Conservation (phyloP, 2,797 vertebrate genomes). For the Mormyrops attenuatus region DNA sequence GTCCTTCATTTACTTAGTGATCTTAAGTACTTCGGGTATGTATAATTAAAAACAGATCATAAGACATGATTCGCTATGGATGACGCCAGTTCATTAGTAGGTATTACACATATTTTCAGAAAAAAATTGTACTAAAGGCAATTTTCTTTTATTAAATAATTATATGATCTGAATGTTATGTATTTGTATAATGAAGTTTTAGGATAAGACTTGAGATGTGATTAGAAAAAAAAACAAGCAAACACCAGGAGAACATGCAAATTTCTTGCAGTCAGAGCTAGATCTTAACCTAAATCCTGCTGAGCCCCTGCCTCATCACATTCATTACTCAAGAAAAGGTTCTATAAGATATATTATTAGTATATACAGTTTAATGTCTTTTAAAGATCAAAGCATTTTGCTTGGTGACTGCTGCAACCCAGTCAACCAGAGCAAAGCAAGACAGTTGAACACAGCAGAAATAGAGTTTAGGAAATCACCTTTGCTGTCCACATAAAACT, state of each 20-base stretch:
- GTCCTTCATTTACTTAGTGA: neutral
- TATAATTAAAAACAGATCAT: neutral
- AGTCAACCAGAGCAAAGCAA: constrained; percentile 11
- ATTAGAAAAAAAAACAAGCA: neutral
- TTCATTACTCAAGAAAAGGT: neutral
- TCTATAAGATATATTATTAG: neutral
- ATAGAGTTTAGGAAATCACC: constrained; percentile 50
- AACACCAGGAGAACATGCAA: neutral
- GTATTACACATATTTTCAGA: neutral
- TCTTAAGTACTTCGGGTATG: neutral
- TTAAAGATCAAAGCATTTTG: neutral
- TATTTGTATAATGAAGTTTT: neutral
- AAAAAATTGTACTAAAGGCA: neutral
- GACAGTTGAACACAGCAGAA: neutral
- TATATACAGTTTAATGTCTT: neutral
- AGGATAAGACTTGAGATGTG: neutral
- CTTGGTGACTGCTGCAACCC: neutral
- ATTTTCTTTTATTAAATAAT: neutral
- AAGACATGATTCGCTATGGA: neutral
- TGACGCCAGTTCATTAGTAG: neutral
- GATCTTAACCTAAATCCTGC: neutral
- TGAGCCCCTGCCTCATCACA: neutral
- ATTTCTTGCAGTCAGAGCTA: neutral
- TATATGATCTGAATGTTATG: neutral
- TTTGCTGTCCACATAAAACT: constrained; percentile 62